phyloP scores from a whole-genome alignment of 2,797 vertebrate genomes.

The Muraenolepis orangiensis region DNA sequence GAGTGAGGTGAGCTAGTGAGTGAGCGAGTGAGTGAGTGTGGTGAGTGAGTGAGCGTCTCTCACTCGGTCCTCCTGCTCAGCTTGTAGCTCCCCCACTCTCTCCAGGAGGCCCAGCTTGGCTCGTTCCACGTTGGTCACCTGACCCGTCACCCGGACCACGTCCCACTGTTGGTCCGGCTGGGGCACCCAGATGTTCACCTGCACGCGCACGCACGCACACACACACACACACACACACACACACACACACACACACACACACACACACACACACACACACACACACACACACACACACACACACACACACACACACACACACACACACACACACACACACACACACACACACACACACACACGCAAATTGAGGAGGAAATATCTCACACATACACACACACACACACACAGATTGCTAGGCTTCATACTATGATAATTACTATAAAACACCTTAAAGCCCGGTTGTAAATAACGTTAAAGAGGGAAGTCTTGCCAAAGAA shows the following conservation, averaged over 20 bases:
- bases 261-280: neutral
- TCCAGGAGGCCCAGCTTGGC: conserved; percentile 72
- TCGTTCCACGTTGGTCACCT: conserved; percentile 71
- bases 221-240: conserved; percentile 3
- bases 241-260: conserved; percentile 4
- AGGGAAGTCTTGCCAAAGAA: too few species aligned
- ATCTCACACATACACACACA: neutral
- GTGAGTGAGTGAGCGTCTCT: neutral
- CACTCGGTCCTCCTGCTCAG: conserved; percentile 78
- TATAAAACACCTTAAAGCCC: too few species aligned
- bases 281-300: conserved; percentile 3
- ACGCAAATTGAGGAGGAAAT: neutral
- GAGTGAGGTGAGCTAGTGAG: neutral
- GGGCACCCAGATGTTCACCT: conserved; percentile 83
- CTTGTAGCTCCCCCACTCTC: conserved; percentile 77
- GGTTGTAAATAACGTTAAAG: too few species aligned
- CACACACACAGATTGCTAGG: neutral
- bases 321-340: neutral
- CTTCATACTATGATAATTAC: too few species aligned
- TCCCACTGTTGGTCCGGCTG: conserved; percentile 80
- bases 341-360: neutral
- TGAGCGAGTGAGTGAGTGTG: neutral
- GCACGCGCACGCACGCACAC: conserved; percentile 14
- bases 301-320: neutral
- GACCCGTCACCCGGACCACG: conserved; percentile 76